Evolutionary conservation across 1,140 invertebrate species (phyloP).

Genomic region (Drosophila parabipectinata): DNA sequence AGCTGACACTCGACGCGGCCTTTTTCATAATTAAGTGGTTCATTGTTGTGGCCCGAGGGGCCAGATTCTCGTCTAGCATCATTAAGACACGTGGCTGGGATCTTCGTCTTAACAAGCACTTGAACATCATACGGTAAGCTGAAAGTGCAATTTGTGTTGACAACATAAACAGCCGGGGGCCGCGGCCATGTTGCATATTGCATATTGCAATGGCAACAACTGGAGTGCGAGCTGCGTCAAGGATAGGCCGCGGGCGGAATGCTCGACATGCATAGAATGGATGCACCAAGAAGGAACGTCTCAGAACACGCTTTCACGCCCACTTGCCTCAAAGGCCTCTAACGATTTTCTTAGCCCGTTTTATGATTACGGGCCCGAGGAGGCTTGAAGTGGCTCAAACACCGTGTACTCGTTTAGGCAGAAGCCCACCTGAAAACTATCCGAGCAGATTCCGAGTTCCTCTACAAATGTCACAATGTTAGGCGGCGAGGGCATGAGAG

Average conservation of each 20-base stretch:
- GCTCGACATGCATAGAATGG: conserved; percentile 36
- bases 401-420: conserved; percentile 56
- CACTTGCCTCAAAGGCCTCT: conserved; percentile 47
- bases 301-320: conserved; percentile 41
- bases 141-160: conserved; percentile 74
- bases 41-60: conserved; percentile 42
- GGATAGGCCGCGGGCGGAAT: conserved; percentile 46
- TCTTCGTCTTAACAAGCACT: conserved; percentile 74
- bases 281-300: conserved; percentile 6
- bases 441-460: conserved; percentile 26
- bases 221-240: conserved; percentile 46
- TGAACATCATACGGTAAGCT: conserved; percentile 75
- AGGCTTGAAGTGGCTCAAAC: conserved; percentile 13
- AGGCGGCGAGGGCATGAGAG: conserved; percentile 63
- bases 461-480: conserved; percentile 72
- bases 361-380: conserved; percentile 40
- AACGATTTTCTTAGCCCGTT: conserved; percentile 58
- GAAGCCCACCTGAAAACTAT: conserved; percentile 35
- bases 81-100: conserved; percentile 71
- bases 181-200: neutral
- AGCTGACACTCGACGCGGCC: conserved; percentile 57
- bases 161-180: conserved; percentile 50
- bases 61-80: conserved; percentile 58
- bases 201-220: conserved; percentile 20
- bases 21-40: conserved; percentile 77